These are phyloP conservation scores for Syritta pipiens DNA, from an alignment of 2,888 invertebrate genomes.

Conservation along the genomic window DNA sequence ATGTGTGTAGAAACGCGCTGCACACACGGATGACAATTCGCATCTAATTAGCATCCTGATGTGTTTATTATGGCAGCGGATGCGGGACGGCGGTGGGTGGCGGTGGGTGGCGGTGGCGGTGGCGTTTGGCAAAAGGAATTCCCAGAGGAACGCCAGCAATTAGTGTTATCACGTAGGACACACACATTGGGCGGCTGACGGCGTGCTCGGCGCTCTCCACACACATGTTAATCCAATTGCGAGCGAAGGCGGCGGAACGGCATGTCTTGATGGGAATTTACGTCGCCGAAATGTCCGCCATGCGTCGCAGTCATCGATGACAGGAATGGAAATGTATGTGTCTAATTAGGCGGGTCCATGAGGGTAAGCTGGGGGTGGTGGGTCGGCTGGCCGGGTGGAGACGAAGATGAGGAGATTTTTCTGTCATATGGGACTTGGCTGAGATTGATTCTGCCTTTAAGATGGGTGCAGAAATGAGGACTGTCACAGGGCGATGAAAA, in stretches of 20 bases:
- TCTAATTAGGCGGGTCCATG: constrained; percentile 45
- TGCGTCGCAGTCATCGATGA: constrained; percentile 37
- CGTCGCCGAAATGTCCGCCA: constrained; percentile 52
- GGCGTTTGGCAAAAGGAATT: constrained; percentile 45
- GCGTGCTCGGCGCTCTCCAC: too few species aligned
- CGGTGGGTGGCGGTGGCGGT: too few species aligned
- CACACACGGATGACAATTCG: constrained; percentile 54
- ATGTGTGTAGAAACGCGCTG: background rate
- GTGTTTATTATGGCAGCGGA: constrained; percentile 52
- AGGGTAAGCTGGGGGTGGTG: too few species aligned
- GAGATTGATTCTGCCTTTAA: too few species aligned
- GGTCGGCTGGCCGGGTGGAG: too few species aligned
- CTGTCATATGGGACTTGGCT: too few species aligned
- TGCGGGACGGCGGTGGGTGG: too few species aligned
- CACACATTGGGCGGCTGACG: too few species aligned
- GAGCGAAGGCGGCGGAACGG: constrained; percentile 23
- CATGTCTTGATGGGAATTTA: constrained; percentile 56
- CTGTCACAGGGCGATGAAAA: too few species aligned
- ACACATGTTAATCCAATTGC: constrained; percentile 60
- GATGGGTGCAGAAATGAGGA: too few species aligned
- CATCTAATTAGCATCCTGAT: constrained; percentile 65
- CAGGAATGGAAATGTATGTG: constrained; percentile 45
- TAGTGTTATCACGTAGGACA: constrained; percentile 54
- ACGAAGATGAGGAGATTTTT: too few species aligned
- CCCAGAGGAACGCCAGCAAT: constrained; percentile 58